Evolutionary conservation across 2,113 vertebrate species (phyloP).

Genomic region (Chaetorhynchus papuensis): DNA sequence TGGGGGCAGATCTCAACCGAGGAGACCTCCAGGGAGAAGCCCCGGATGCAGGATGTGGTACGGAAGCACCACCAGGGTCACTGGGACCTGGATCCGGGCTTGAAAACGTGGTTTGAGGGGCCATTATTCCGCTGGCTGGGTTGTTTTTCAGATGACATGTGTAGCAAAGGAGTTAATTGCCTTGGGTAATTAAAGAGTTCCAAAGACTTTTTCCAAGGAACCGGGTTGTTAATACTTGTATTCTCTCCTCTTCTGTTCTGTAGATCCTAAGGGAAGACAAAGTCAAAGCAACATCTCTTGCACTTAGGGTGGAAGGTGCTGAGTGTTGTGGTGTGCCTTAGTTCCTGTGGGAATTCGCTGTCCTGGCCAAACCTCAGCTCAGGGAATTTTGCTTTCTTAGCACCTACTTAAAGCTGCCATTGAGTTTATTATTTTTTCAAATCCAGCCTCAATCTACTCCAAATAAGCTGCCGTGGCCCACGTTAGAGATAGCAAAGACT

Average conservation of each 20-base stretch:
- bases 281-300: slow-evolving; percentile 20
- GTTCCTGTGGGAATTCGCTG: slow-evolving; percentile 57
- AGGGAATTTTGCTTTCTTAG: slow-evolving; percentile 23
- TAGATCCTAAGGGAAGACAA: slow-evolving; percentile 57
- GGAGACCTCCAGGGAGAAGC: neutral
- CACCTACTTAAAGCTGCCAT: neutral
- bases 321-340: slow-evolving; percentile 52
- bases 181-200: slow-evolving; percentile 59
- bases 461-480: neutral
- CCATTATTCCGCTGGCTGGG: neutral
- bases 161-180: slow-evolving; percentile 36
- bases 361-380: slow-evolving; percentile 39
- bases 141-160: slow-evolving; percentile 36
- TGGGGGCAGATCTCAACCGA: neutral
- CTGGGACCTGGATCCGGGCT: neutral
- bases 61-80: neutral
- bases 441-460: neutral
- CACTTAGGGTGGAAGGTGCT: slow-evolving; percentile 23
- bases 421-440: neutral
- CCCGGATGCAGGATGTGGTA: neutral
- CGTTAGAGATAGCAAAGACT: rapidly evolving
- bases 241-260: neutral
- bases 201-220: slow-evolving; percentile 34
- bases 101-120: slow-evolving; percentile 38
- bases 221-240: neutral